phyloP scores from a whole-genome alignment of 2,797 vertebrate genomes.

The Heliangelus exortis region DNA sequence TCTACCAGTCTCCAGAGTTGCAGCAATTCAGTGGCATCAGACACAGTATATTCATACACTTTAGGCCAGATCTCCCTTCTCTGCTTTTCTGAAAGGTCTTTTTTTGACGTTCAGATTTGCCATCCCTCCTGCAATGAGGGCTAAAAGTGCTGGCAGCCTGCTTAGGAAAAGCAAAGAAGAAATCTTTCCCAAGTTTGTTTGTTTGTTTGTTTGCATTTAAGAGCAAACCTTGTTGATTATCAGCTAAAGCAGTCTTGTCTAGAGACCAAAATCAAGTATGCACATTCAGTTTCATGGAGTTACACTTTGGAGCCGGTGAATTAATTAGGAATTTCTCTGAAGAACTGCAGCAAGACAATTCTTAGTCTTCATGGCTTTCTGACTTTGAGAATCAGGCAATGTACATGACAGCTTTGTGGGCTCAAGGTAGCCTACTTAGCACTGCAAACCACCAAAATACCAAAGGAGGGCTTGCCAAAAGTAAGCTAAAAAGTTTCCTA shows the following conservation, averaged over 20 bases:
- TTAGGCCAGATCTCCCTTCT: neutral
- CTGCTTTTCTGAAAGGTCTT: neutral
- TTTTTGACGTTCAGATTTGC: slow-evolving; percentile 37
- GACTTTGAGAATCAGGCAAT: neutral
- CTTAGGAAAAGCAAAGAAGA: neutral
- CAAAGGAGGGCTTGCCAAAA: neutral
- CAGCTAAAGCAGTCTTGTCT: neutral
- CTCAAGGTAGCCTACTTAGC: neutral
- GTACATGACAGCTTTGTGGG: neutral
- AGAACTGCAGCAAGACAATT: neutral
- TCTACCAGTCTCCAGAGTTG: neutral
- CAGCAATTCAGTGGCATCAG: neutral
- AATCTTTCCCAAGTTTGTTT: neutral
- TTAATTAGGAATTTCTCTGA: slow-evolving; percentile 38
- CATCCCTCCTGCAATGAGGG: neutral
- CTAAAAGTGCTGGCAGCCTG: neutral
- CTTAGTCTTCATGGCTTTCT: neutral
- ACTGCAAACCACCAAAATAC: neutral
- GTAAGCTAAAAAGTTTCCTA: neutral
- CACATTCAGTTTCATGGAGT: neutral
- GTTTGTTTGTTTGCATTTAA: neutral
- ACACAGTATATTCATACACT: neutral
- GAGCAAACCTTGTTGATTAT: neutral
- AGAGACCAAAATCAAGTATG: neutral
- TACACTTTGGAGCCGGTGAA: neutral